These are phyloP conservation scores for Pterophyllum scalare DNA, from an alignment of 2,113 vertebrate species.

Conservation along the genomic window DNA sequence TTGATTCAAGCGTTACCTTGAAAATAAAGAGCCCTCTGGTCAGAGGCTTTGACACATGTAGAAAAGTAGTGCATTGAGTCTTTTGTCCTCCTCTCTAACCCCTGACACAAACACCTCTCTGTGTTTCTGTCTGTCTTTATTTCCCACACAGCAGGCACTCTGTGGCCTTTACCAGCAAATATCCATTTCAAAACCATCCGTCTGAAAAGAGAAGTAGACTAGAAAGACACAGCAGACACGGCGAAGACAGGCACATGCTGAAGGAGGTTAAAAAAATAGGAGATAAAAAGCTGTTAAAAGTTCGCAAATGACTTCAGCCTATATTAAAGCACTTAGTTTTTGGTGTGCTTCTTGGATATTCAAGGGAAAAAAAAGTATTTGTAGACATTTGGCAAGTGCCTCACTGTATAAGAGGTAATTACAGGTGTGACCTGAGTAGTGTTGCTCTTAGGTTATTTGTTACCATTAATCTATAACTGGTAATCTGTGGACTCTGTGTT, in stretches of 20 bases:
- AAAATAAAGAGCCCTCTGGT: slow-evolving; percentile 31
- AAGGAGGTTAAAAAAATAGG: not conserved
- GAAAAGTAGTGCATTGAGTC: slow-evolving; percentile 18
- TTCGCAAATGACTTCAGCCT: not conserved
- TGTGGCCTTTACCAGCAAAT: slow-evolving; percentile 60
- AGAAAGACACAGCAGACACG: not conserved
- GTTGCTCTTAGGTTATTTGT: not conserved
- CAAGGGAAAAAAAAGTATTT: slow-evolving; percentile 4
- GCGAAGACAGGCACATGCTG: not conserved
- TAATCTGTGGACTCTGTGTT: not conserved
- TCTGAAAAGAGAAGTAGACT: slow-evolving; percentile 30
- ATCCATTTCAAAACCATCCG: slow-evolving; percentile 68
- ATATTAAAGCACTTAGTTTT: not conserved
- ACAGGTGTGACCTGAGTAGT: not conserved
- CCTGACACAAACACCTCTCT: slow-evolving; percentile 36
- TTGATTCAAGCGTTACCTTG: slow-evolving; percentile 34
- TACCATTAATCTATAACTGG: not conserved
- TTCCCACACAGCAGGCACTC: slow-evolving; percentile 55
- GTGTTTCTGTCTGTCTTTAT: slow-evolving; percentile 55
- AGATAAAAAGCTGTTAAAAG: slow-evolving; percentile 18
- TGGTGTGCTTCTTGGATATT: not conserved
- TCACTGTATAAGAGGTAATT: not conserved
- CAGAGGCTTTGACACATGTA: slow-evolving; percentile 50
- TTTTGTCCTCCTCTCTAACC: slow-evolving; percentile 33
- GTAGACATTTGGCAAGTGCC: not conserved